phyloP scores from a whole-genome alignment of 2,113 vertebrate genomes.

The Halcyon malimbica region DNA sequence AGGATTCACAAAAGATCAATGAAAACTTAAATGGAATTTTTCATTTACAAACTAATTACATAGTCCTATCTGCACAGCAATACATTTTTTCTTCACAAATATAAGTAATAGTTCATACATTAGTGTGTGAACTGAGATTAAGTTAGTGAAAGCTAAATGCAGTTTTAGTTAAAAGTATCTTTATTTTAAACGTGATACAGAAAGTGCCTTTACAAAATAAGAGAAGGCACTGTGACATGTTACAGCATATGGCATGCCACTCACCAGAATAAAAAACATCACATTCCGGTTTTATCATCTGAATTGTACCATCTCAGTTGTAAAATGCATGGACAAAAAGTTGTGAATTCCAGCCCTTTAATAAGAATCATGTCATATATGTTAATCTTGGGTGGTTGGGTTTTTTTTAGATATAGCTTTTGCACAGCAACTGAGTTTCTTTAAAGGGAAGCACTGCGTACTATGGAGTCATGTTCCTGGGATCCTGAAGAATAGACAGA shows the following conservation, averaged over 20 bases:
- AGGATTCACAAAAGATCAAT: background rate
- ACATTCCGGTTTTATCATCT: background rate
- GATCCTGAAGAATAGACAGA: background rate
- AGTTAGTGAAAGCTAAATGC: background rate
- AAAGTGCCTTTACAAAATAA: background rate
- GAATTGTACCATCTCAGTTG: background rate
- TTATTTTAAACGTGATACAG: background rate
- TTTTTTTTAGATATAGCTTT: background rate
- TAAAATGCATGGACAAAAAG: background rate
- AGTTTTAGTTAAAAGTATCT: background rate
- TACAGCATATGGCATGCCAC: background rate
- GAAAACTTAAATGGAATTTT: background rate
- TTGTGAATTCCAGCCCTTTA: background rate
- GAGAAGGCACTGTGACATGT: rapidly evolving
- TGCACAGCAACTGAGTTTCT: background rate
- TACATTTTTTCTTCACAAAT: background rate
- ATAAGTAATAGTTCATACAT: background rate
- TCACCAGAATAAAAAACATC: background rate
- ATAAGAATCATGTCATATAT: background rate
- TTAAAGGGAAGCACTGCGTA: background rate
- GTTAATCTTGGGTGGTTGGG: background rate
- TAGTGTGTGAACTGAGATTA: background rate
- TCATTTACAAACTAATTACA: background rate
- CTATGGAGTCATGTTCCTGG: background rate
- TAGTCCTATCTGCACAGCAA: background rate